Percentiles rank a stretch among this genome's conserved stretches.
Evolutionary conservation across 2,797 vertebrate species (phyloP).

Genomic region (Coracias cyanogaster): DNA sequence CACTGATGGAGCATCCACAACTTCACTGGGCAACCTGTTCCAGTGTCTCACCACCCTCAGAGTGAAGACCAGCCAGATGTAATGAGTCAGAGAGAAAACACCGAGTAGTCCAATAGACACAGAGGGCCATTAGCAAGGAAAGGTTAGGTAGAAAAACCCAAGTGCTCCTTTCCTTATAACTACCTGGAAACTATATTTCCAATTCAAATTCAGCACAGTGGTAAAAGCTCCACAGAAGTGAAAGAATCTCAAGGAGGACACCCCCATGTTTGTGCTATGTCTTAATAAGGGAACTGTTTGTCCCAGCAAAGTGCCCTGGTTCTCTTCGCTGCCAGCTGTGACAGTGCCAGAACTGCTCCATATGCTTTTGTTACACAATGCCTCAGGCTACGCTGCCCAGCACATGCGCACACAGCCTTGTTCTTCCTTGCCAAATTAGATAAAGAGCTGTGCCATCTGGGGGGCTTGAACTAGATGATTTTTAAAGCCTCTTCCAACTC

Average conservation of each 20-base stretch:
- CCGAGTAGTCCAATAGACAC: not conserved
- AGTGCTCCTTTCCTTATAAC: not conserved
- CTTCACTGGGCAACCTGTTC: too few species aligned
- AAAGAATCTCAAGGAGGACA: not conserved
- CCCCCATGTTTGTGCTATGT: not conserved
- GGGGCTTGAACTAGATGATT: too few species aligned
- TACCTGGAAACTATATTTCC: not conserved
- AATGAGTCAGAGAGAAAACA: not conserved
- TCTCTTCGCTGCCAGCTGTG: not conserved
- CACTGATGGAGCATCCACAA: too few species aligned
- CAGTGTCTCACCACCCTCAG: too few species aligned
- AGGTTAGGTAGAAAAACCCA: not conserved
- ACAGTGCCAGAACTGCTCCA: not conserved
- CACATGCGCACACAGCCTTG: not conserved
- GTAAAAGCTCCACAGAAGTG: not conserved
- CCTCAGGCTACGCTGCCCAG: not conserved
- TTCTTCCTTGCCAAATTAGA: not conserved
- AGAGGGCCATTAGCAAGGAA: not conserved
- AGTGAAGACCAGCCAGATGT: not conserved
- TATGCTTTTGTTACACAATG: not conserved
- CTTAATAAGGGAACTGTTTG: slow-evolving; percentile 31
- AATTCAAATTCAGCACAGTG: not conserved
- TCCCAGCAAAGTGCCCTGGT: not conserved
- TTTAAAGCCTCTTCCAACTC: too few species aligned
- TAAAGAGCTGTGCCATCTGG: not conserved